A percentile compares a stretch with the other conserved stretches of the same genome.
Evolutionary conservation across 2,888 invertebrate species (phyloP).

Genomic region (Tiphia femorata): DNA sequence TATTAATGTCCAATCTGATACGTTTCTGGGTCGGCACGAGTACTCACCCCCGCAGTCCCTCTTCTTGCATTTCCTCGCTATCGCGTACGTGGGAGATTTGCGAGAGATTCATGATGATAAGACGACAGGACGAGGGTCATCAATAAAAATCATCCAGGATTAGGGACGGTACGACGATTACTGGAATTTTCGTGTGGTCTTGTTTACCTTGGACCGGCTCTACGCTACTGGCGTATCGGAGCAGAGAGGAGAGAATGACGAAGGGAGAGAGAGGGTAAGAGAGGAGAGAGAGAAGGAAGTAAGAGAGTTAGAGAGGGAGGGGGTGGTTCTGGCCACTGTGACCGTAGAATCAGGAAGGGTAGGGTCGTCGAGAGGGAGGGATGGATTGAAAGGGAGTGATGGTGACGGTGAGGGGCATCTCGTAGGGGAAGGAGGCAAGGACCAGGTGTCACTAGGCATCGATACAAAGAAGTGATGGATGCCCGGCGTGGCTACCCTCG

Average conservation of each 20-base stretch:
- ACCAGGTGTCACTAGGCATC: constrained; percentile 61
- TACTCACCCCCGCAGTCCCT: too few relatives aligned
- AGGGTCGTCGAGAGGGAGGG: constrained; percentile 3
- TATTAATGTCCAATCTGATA: background rate
- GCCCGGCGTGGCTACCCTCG: constrained; percentile 54
- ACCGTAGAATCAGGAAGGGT: constrained; percentile 14
- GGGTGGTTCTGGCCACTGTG: constrained; percentile 42
- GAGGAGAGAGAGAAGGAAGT: too few relatives aligned
- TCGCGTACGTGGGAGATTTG: too few relatives aligned
- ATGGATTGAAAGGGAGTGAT: constrained; percentile 27
- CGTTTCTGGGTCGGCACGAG: too few relatives aligned
- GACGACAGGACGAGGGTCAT: constrained; percentile 32
- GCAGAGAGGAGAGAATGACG: too few relatives aligned
- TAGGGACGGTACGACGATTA: constrained; percentile 38
- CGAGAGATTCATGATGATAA: background rate
- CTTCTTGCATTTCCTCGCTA: background rate
- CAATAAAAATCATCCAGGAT: constrained; percentile 55
- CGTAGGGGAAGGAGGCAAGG: constrained; percentile 37
- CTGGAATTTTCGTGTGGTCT: constrained; percentile 32
- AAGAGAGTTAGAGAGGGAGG: too few relatives aligned
- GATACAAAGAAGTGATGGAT: constrained; percentile 64
- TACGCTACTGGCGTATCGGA: constrained; percentile 24
- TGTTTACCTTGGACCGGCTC: constrained; percentile 52
- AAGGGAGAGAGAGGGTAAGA: too few relatives aligned
- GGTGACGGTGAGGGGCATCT: constrained; percentile 17